phyloP scores from a whole-genome alignment of 2,113 vertebrate species.

The Rhabdomys dilectus region DNA sequence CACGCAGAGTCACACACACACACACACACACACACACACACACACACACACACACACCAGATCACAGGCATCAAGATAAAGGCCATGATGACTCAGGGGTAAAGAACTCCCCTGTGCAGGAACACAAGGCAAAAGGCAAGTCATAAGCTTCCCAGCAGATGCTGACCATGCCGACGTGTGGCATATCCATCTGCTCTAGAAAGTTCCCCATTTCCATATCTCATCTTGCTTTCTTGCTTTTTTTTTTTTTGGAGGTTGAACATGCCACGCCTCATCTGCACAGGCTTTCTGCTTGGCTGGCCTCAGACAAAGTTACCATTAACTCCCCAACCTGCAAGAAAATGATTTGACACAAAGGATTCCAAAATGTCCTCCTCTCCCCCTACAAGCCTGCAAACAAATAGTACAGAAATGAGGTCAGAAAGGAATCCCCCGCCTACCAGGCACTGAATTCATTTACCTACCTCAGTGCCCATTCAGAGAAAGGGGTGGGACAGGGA shows the following conservation, averaged over 20 bases:
- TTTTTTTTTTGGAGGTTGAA: slow-evolving; percentile 59
- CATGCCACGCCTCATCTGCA: slow-evolving; percentile 72
- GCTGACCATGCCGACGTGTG: background rate
- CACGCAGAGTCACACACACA: background rate
- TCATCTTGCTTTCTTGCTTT: slow-evolving; percentile 34
- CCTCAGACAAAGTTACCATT: slow-evolving; percentile 91
- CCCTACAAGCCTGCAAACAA: slow-evolving; percentile 95
- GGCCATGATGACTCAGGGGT: background rate
- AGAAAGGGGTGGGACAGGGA: slow-evolving; percentile 82
- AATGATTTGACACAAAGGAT: slow-evolving; percentile 92
- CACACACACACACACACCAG: background rate
- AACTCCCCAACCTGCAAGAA: slow-evolving; percentile 93
- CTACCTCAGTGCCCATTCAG: slow-evolving; percentile 93
- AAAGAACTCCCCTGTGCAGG: slow-evolving; percentile 39
- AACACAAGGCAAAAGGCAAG: slow-evolving; percentile 49
- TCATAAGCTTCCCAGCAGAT: slow-evolving; percentile 35
- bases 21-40: background rate
- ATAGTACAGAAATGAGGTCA: slow-evolving; percentile 92
- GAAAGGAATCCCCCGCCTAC: slow-evolving; percentile 90
- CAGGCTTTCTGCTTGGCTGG: slow-evolving; percentile 87
- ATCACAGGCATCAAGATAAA: background rate
- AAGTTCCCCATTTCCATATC: slow-evolving; percentile 48
- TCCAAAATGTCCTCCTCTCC: slow-evolving; percentile 88
- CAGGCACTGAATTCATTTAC: slow-evolving; percentile 95
- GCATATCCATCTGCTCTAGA: slow-evolving; percentile 53